Evolutionary conservation across 64 coral and sea anemone species (phyloP), one percentile per base, ranked within the genome.

Genomic region (Dendronephthya gigantea): DNA sequence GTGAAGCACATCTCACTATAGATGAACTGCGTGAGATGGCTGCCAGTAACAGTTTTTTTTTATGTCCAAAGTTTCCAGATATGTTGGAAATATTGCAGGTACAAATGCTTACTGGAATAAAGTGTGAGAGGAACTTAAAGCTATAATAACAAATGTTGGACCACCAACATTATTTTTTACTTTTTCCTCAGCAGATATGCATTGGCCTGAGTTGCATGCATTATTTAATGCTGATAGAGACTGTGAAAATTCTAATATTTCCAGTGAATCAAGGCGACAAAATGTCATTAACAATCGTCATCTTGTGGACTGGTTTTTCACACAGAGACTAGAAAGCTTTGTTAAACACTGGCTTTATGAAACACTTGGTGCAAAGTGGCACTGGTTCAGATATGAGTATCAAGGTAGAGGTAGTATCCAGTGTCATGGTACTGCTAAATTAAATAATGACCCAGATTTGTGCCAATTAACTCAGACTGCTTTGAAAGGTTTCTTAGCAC

Each of bases 31-130:
- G 69, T 16, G 69, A 76, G 34, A 76, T 76, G 69, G 69, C 17
- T 34, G 69, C 69, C 69, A 76, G 2, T 76, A 76, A 76, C 69
- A 76, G 17, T 16, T 31, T 30, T 33, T 16, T 16, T 76, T 76
- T 4, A 76, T 76, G 69, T 76, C 69, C 35, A 76, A 76, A 76
- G 69, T 76, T 15, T 76, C 69, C 35, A 76, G 69, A 76, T 76
- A 76, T 76, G 69, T 76, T 76, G 69, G 29, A 7, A 76, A 76
- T 76, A 76, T 76, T 76, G 69, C 31, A 33, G 69, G 69, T 30
- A 76, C 69, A 34, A 37, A 76, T 76, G 3, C 69, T 4, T 76
- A 76, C 17, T 76, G 31, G 69, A 76, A 76, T 76, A 76, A 76
- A 76, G 69, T 76, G 34, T 33, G 69, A 37, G 69, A 76, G 69